Base-by-base conservation (phyloP, 2,888 invertebrate genomes). In the Hirtodrosophila duncani region DNA sequence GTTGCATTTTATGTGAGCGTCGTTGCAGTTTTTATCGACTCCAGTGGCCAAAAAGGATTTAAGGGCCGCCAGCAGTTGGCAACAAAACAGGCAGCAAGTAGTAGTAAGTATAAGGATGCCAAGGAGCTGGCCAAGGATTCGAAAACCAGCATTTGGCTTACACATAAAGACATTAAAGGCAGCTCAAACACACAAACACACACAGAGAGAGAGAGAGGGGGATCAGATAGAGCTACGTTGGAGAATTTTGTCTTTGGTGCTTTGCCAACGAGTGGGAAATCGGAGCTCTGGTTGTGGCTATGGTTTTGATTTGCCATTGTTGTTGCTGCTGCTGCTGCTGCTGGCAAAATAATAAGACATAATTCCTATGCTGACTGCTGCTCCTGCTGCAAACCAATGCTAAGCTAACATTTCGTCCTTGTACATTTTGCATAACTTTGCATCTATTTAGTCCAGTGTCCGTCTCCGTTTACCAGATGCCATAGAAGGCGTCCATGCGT, bases 1-100 rank as follows among this genome's bases (percentile, higher is more conserved):
- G 82, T 75, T 75, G 80, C 80, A 75, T 67, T 81, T 75, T 75
- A 81, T 75, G 80, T 69, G 49, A 11, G 37, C 30, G 37, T 27
- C 67, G 61, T 56, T 56, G 74, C 59, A 56, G 63, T 62, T 70
- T 70, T 69, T 74, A 69, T 74, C 59, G 55, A 53, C 46, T 53
- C 37, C 45, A 29, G 34, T 36, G 51, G 42, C 50, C 50, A 45
- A 62, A 42, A 62, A 53, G 55, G 48, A 41, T 31, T 43, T 24
- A 31, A 31, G 34, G n/a, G 21, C 33, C 9, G 29, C 29, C 37
- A 11, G 26, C 8, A 58, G 59, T 49, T 59, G 58, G 26, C 59
- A 59, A 59, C 34, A 26, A 34, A 10, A 14, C 2, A 21, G 10
- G 16, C 9, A 49, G n/a, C n/a, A n/a, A n/a, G n/a, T n/a, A n/a